phyloP scores from a whole-genome alignment of 2,113 vertebrate species.

The Limnothrissa miodon region DNA sequence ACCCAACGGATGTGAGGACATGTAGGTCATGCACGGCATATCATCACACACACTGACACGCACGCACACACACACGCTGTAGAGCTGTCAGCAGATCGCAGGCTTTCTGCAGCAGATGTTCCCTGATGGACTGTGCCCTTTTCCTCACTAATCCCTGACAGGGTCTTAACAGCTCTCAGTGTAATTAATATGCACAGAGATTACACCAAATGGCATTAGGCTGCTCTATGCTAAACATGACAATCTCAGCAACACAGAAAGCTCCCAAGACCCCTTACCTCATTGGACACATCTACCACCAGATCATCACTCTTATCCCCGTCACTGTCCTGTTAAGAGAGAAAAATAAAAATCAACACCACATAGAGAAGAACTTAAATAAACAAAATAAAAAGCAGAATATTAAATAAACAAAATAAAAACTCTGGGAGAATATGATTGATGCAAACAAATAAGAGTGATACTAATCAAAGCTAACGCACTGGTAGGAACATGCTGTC shows the following conservation, averaged over 20 bases:
- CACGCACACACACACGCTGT: neutral
- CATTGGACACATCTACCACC: constrained; percentile 95
- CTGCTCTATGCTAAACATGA: neutral
- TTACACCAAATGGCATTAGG: neutral
- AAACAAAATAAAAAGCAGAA: too few species aligned
- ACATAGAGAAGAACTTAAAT: too few species aligned
- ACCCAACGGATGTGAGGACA: constrained; percentile 2
- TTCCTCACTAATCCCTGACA: neutral
- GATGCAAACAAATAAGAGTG: too few species aligned
- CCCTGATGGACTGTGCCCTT: constrained; percentile 4
- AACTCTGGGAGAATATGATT: too few species aligned
- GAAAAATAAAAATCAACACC: too few species aligned
- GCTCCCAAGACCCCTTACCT: constrained; percentile 70
- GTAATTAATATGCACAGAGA: constrained; percentile 6
- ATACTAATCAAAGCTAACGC: too few species aligned
- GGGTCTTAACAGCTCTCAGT: neutral
- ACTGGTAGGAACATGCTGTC: too few species aligned
- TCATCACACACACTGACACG: neutral
- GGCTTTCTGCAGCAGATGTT: constrained; percentile 4
- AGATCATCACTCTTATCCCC: constrained; percentile 96
- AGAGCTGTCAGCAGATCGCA: neutral
- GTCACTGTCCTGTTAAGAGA: constrained; percentile 84
- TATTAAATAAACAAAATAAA: too few species aligned
- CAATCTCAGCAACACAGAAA: neutral
- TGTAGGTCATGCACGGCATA: constrained; percentile 1